A percentile compares a stretch with the other conserved stretches of the same genome.
phyloP scores from a whole-genome alignment of 2,888 invertebrate species.

The Frankliniella fusca region DNA sequence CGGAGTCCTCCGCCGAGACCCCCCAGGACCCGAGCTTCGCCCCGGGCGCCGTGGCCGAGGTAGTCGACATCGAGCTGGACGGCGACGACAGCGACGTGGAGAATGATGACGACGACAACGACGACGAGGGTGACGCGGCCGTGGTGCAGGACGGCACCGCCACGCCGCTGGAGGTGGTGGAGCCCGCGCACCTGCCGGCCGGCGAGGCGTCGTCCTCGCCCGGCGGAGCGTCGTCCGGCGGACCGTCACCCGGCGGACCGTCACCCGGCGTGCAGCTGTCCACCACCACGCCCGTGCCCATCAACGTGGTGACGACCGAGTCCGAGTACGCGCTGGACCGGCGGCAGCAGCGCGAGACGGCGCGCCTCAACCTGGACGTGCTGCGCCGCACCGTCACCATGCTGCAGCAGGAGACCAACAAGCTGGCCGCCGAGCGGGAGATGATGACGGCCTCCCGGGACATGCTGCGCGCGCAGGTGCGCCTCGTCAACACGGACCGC shows the following conservation, averaged over 20 bases:
- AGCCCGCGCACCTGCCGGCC: background rate
- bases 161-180: background rate
- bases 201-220: background rate
- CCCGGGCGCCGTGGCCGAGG: background rate
- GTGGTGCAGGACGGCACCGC: background rate
- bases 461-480: constrained; percentile 35
- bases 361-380: constrained; percentile 36
- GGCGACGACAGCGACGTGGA: background rate
- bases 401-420: constrained; percentile 34
- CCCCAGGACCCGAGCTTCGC: background rate
- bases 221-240: too few relatives aligned
- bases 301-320: background rate
- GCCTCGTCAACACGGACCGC: constrained; percentile 32
- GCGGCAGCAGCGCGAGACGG: constrained; percentile 30
- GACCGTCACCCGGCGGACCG: too few relatives aligned
- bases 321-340: constrained; percentile 4
- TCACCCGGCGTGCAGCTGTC: background rate
- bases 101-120: background rate
- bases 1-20: background rate
- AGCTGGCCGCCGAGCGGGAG: constrained; percentile 34
- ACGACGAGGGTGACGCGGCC: background rate
- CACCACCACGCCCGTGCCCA: background rate
- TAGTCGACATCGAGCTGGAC: background rate
- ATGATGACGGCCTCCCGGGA: constrained; percentile 34
- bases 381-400: constrained; percentile 33